These are phyloP conservation scores for Drosophila testacea DNA, from an alignment of 2,888 invertebrate genomes.

Conservation along the genomic window DNA sequence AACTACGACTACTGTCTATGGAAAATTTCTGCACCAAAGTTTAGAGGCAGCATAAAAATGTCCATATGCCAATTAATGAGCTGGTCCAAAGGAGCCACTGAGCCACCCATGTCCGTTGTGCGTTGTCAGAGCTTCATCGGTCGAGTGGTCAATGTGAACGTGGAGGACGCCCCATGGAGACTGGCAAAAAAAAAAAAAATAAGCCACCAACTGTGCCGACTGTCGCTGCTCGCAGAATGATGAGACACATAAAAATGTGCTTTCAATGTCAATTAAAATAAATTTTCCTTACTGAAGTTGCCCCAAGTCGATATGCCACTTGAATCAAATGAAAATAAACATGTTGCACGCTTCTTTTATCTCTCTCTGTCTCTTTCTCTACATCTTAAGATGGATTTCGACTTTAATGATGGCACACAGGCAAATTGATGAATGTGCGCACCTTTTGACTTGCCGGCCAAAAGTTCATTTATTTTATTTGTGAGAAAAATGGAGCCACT, in stretches of 20 bases:
- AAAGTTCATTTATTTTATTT: constrained; percentile 51
- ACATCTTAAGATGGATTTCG: constrained; percentile 14
- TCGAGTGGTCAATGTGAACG: neutral
- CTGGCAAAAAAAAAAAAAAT: constrained; percentile 3
- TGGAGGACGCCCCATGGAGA: constrained; percentile 56
- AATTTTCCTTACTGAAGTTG: constrained; percentile 33
- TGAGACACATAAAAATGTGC: constrained; percentile 70
- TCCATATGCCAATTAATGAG: constrained; percentile 75
- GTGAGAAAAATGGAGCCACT: constrained; percentile 8
- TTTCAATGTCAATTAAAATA: constrained; percentile 81
- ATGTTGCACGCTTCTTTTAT: constrained; percentile 8
- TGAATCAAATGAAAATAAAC: constrained; percentile 37
- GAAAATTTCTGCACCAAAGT: constrained; percentile 46
- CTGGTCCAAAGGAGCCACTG: constrained; percentile 13
- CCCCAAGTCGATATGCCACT: constrained; percentile 34
- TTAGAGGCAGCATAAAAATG: constrained; percentile 70
- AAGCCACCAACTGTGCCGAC: constrained; percentile 57
- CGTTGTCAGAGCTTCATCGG: constrained; percentile 21
- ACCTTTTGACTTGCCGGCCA: constrained; percentile 53
- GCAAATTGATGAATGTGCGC: constrained; percentile 52
- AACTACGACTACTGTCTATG: constrained; percentile 34
- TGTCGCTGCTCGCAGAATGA: constrained; percentile 60
- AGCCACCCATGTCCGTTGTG: constrained; percentile 14
- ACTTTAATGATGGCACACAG: constrained; percentile 35
- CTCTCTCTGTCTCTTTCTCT: neutral